Percentiles rank a stretch among this genome's conserved stretches.
Conservation (phyloP, 2,888 invertebrate species). For the Rotaria sp. region DNA sequence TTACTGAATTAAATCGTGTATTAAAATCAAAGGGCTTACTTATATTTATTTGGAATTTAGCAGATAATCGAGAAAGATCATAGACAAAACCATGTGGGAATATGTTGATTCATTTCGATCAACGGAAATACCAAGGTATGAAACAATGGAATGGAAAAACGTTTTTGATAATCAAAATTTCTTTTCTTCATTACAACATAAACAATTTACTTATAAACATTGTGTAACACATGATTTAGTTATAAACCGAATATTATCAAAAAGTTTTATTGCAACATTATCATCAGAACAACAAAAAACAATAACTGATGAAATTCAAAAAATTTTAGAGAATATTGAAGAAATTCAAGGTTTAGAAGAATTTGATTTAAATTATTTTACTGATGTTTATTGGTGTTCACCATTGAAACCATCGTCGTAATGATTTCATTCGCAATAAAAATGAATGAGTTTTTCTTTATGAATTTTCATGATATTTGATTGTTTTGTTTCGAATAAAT, state of each 20-base stretch:
- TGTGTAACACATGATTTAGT: neutral
- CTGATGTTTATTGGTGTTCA: conserved; percentile 13
- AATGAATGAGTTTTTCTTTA: too few relatives aligned
- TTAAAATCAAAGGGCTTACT: neutral
- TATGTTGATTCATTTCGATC: neutral
- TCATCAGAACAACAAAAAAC: neutral
- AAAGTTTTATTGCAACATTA: neutral
- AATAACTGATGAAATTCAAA: neutral
- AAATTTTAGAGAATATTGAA: neutral
- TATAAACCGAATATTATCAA: neutral
- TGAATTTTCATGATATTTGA: too few relatives aligned
- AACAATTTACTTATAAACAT: neutral
- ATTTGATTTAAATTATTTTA: neutral
- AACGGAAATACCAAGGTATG: neutral
- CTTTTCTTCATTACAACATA: neutral
- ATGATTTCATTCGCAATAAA: too few relatives aligned
- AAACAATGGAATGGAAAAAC: conserved; percentile 12
- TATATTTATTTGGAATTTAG: neutral
- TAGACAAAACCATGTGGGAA: neutral
- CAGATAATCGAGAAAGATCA: neutral
- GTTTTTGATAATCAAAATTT: neutral
- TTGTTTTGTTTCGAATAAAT: too few relatives aligned
- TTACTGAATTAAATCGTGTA: neutral
- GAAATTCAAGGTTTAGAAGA: neutral
- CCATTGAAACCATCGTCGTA: neutral